These are phyloP conservation scores for Limonius californicus DNA, from an alignment of 1,140 invertebrate species.

Conservation along the genomic window DNA sequence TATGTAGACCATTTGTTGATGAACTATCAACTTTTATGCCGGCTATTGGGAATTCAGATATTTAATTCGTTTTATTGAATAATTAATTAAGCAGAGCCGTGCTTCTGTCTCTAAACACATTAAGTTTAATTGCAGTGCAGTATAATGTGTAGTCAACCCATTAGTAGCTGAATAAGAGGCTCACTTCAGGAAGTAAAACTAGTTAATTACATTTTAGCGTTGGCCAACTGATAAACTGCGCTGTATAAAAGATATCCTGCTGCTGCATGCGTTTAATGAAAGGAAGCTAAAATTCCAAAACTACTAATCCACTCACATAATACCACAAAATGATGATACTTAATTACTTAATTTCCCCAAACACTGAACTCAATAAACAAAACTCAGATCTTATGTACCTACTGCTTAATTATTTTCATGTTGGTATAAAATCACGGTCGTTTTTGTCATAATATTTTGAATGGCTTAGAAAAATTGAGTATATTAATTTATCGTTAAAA, in stretches of 20 bases:
- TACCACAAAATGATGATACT: too few relatives aligned
- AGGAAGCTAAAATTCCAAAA: constrained; percentile 1
- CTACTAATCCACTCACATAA: too few relatives aligned
- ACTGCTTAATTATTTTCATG: too few relatives aligned
- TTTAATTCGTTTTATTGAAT: constrained; percentile 43
- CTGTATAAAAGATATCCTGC: constrained; percentile 9
- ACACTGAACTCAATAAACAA: too few relatives aligned
- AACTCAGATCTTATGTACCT: too few relatives aligned
- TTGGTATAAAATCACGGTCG: too few relatives aligned
- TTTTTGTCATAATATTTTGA: too few relatives aligned
- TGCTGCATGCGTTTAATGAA: constrained; percentile 11
- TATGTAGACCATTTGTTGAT: constrained; percentile 25
- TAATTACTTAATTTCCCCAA: neutral
- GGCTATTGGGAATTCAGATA: constrained; percentile 19
- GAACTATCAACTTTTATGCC: constrained; percentile 24
- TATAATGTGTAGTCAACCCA: constrained; percentile 34
- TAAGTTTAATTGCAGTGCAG: constrained; percentile 32
- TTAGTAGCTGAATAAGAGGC: constrained; percentile 34
- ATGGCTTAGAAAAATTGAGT: too few relatives aligned
- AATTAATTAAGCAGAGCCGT: constrained; percentile 39
- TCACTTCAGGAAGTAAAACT: constrained; percentile 25
- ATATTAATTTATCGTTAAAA: too few relatives aligned
- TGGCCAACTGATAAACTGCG: constrained; percentile 15
- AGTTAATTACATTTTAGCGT: constrained; percentile 22
- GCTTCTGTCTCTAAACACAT: constrained; percentile 23